Conservation (phyloP, 2,113 vertebrate species). For the Lontra canadensis region DNA sequence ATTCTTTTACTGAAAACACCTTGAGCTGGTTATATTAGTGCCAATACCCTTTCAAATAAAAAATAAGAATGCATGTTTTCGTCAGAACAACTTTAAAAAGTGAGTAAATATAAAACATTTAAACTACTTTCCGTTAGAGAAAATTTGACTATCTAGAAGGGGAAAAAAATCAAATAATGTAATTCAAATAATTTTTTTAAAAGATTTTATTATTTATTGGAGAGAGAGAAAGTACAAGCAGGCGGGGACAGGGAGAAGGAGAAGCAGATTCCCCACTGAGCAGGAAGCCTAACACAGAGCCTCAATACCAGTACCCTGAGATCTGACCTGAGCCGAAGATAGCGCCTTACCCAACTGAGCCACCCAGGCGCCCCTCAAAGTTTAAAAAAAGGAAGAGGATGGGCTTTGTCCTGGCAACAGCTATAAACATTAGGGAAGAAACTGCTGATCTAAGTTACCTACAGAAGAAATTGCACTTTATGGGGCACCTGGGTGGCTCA, state of each 20-base stretch:
- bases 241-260: too few species aligned
- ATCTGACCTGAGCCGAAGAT: too few species aligned
- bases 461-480: conserved; percentile 18
- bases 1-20: conserved; percentile 7
- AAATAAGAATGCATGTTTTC: conserved; percentile 15
- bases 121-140: background rate
- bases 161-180: conserved; percentile 31
- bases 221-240: too few species aligned
- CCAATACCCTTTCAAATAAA: background rate
- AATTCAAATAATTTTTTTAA: background rate
- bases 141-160: conserved; percentile 27
- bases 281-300: too few species aligned
- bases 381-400: background rate
- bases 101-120: conserved; percentile 34
- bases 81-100: conserved; percentile 15
- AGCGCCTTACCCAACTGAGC: too few species aligned
- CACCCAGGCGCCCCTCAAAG: too few species aligned
- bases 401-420: background rate
- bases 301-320: too few species aligned
- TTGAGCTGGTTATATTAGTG: background rate
- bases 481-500: too few species aligned
- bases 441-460: background rate
- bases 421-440: background rate
- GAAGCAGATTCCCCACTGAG: too few species aligned
- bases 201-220: too few species aligned